Evolutionary conservation across 2,797 vertebrate genomes (phyloP).

Genomic region (Podarcis lilfordi): DNA sequence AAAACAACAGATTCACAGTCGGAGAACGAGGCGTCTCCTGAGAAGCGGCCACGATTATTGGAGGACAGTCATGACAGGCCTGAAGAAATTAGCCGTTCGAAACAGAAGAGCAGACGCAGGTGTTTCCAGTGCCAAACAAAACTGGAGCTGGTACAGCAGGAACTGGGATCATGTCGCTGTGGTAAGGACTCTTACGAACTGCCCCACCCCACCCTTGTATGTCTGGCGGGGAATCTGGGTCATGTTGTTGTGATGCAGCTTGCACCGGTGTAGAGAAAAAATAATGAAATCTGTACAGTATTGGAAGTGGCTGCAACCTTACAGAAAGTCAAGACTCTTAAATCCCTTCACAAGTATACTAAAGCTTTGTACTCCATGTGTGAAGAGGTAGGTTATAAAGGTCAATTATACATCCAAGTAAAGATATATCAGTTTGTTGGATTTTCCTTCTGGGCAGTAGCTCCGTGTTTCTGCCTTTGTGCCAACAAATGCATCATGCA

Average conservation of each 20-base stretch:
- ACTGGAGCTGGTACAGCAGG: conserved; percentile 98
- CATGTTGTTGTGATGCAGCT: background rate
- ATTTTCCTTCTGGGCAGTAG: background rate
- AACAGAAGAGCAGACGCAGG: conserved; percentile 95
- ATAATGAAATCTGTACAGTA: conserved; percentile 36
- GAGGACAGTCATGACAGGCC: conserved; percentile 83
- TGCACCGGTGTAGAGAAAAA: conserved; percentile 38
- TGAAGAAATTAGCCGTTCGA: conserved; percentile 86
- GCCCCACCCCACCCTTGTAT: background rate
- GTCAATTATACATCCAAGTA: background rate
- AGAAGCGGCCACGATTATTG: conserved; percentile 88
- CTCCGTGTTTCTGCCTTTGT: background rate
- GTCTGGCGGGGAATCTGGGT: background rate
- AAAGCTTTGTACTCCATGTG: background rate
- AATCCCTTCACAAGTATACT: background rate
- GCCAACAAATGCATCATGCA: background rate
- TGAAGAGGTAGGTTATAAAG: background rate
- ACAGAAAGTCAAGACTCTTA: conserved; percentile 18
- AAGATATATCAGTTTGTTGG: background rate
- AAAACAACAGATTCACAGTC: conserved; percentile 88
- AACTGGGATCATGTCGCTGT: conserved; percentile 97
- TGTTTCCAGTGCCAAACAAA: conserved; percentile 99
- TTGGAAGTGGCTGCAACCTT: background rate
- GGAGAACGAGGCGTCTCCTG: conserved; percentile 90
- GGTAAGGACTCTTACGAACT: conserved; percentile 76